Evolutionary conservation across 2,888 invertebrate species (phyloP).

Genomic region (Synanthedon tipuliformis): DNA sequence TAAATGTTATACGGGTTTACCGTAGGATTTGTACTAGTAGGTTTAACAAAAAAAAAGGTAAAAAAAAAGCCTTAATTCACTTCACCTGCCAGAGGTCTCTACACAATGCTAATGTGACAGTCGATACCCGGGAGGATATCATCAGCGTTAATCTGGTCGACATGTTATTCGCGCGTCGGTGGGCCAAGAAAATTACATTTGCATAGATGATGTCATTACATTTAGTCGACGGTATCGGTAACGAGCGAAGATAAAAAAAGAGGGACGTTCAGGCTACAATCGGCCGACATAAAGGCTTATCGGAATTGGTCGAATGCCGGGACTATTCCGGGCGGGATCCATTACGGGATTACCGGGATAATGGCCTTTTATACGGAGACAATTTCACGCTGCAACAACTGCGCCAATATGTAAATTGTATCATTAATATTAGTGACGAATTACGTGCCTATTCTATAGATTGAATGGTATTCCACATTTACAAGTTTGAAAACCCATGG

Average conservation of each 20-base stretch:
- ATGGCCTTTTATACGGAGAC: conserved; percentile 17
- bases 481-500: too few species aligned
- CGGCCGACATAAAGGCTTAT: conserved; percentile 17
- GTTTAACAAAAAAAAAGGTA: too few species aligned
- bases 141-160: too few species aligned
- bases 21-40: too few species aligned
- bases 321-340: conserved; percentile 9
- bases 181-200: conserved; percentile 14
- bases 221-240: conserved; percentile 10
- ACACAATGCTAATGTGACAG: too few species aligned
- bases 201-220: conserved; percentile 11
- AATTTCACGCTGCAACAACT: conserved; percentile 9
- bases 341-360: conserved; percentile 27
- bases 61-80: too few species aligned
- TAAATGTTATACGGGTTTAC: not conserved
- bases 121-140: too few species aligned
- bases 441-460: too few species aligned
- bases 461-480: too few species aligned
- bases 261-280: conserved; percentile 10
- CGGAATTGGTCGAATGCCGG: conserved; percentile 16
- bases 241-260: conserved; percentile 7
- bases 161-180: too few species aligned
- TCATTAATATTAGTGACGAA: not conserved
- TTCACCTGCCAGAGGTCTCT: too few species aligned
- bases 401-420: not conserved